Percentiles rank a stretch among this genome's conserved stretches.
phyloP scores from a whole-genome alignment of 2,113 vertebrate genomes.

The Embiotoca jacksoni region DNA sequence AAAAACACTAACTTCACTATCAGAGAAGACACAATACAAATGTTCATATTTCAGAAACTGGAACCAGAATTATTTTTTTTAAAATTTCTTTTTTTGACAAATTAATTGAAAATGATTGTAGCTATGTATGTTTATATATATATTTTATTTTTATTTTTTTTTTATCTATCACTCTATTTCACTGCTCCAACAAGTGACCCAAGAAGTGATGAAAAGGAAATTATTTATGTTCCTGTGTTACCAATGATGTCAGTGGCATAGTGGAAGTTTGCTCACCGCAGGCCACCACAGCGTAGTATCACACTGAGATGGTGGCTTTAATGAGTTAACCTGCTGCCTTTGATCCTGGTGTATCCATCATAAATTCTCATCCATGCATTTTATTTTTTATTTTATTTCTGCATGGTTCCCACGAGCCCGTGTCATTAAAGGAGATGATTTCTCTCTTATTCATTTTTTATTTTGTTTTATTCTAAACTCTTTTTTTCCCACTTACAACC shows the following conservation, averaged over 20 bases:
- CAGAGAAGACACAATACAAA: too few relatives aligned
- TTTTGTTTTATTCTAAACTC: background rate
- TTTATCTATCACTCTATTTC: background rate
- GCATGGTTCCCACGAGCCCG: background rate
- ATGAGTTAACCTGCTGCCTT: background rate
- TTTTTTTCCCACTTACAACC: background rate
- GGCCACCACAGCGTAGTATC: constrained; percentile 21
- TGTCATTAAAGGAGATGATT: background rate
- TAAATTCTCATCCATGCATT: background rate
- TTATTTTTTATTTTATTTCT: background rate
- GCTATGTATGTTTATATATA: too few relatives aligned
- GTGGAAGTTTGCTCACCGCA: constrained; percentile 56
- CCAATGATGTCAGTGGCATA: constrained; percentile 50
- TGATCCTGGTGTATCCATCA: background rate
- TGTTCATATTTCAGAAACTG: too few relatives aligned
- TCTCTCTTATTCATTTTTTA: background rate
- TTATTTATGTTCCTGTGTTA: constrained; percentile 47
- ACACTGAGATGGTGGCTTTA: background rate
- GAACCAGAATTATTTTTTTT: too few relatives aligned
- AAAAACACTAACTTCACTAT: too few relatives aligned
- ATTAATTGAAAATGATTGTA: too few relatives aligned
- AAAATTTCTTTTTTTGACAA: too few relatives aligned
- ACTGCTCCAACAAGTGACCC: background rate
- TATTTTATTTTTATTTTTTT: too few relatives aligned
- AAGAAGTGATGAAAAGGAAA: constrained; percentile 20